These are phyloP conservation scores for Bombus waltoni DNA, from an alignment of 1,140 invertebrate genomes.

Conservation along the genomic window DNA sequence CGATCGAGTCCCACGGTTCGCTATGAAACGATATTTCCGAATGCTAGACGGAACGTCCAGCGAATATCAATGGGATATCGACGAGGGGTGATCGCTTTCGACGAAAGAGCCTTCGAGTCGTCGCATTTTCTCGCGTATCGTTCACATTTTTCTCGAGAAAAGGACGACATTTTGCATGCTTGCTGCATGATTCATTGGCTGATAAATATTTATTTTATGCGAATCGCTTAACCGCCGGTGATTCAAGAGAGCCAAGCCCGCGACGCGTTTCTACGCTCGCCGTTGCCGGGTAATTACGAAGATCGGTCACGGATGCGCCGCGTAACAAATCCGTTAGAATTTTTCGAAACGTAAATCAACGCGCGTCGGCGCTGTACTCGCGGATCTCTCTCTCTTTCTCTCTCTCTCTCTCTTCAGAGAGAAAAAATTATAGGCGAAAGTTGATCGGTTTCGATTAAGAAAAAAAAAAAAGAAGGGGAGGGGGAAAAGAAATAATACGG, in stretches of 20 bases:
- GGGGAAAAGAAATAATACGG: neutral
- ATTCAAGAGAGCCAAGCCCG: conserved; percentile 48
- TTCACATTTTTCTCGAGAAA: conserved; percentile 52
- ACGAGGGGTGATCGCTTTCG: neutral
- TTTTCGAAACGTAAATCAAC: neutral
- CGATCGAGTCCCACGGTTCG: conserved; percentile 34
- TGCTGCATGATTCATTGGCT: conserved; percentile 59
- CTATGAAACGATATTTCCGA: conserved; percentile 19
- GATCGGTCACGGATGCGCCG: conserved; percentile 12
- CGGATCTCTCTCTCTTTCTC: neutral
- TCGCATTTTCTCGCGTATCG: too few species aligned
- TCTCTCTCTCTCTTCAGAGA: neutral
- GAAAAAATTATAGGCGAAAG: neutral
- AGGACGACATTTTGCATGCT: conserved; percentile 55
- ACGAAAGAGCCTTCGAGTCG: neutral
- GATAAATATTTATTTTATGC: conserved; percentile 71
- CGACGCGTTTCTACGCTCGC: conserved; percentile 1
- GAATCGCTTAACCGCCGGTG: conserved; percentile 65
- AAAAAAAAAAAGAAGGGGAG: too few species aligned
- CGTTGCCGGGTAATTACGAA: conserved; percentile 5
- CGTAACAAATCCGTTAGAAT: conserved; percentile 26
- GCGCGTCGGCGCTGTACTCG: neutral
- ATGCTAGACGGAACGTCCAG: neutral
- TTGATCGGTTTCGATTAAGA: neutral
- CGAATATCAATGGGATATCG: conserved; percentile 2